Evolutionary conservation across 2,113 vertebrate genomes (phyloP).

Genomic region (Centropus unirufus): DNA sequence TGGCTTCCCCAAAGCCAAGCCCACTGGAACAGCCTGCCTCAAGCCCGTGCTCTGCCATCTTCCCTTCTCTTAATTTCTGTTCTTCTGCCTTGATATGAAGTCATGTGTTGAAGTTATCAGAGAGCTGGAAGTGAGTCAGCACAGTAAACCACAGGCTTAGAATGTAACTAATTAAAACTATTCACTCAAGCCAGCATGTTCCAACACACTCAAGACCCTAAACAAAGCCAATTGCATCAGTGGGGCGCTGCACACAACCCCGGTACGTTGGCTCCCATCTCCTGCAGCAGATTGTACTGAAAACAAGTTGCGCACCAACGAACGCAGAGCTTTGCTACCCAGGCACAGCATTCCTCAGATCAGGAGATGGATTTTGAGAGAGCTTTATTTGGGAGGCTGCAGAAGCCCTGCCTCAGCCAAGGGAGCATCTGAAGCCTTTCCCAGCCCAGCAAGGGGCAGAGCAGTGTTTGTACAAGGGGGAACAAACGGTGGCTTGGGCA

Average conservation of each 20-base stretch:
- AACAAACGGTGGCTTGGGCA: accelerated
- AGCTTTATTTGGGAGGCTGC: accelerated
- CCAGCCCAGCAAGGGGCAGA: neutral
- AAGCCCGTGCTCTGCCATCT: neutral
- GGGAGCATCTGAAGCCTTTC: neutral
- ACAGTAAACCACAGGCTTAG: constrained; percentile 14
- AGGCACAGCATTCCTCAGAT: accelerated
- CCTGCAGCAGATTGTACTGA: neutral
- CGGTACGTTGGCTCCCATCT: neutral
- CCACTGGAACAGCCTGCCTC: neutral
- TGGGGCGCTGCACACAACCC: neutral
- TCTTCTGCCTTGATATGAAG: neutral
- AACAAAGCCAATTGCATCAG: neutral
- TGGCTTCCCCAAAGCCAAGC: neutral
- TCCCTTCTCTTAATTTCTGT: neutral
- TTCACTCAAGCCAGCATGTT: neutral
- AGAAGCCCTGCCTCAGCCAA: neutral
- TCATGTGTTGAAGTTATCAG: neutral
- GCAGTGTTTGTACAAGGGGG: accelerated
- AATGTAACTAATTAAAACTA: neutral
- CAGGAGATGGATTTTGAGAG: neutral
- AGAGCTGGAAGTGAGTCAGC: constrained; percentile 62
- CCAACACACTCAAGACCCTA: neutral
- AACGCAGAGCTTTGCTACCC: neutral
- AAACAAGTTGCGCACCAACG: accelerated